Base-by-base conservation (phyloP, 2,888 invertebrate species). In the Microctonus aethiopoides region DNA sequence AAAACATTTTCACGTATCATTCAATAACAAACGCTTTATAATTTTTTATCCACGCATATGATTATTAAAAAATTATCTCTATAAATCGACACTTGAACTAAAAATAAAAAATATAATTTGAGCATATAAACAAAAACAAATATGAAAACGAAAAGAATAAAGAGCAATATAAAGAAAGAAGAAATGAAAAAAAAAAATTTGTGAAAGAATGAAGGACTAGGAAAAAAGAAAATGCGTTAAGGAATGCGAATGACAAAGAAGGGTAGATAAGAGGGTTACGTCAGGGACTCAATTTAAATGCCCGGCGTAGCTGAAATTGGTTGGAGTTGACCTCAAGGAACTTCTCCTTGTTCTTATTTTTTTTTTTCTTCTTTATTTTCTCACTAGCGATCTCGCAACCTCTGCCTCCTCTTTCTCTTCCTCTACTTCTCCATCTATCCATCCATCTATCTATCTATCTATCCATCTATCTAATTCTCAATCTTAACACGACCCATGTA, bases 221-320 rank as follows among this genome's bases (percentile, higher is more conserved):
- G 24, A 22, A 34, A 22, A 34, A 16, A n/a, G 39, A 54, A 16
- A 65, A 24, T 39, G 34, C 24, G 29, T 46, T 24, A 22, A 16
- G 16, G 41, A 46, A 62, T 62, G 41, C 20, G 61, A 62, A 41
- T 46, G 59, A 36, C 26, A 26, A 4, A 41, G 34, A 16, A 60
- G 60, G 61, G 65, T 71, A 71, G 74, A 71, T 62, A 66, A n/a
- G 67, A 60, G 73, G 73, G 72, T 77, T 75, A 79, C 79, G 78
- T 79, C 79, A 79, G 76, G 66, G 77, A 76, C 78, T 80, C 82
- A 79, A 80, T 82, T 83, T 80, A 80, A 82, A 83, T 83, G 80
- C 78, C 74, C 77, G 76, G 76, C 81, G 81, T 82, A 77, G 82
- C 75, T 82, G 80, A 80, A 83, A 83, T 83, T 81, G 78, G 80